Evolutionary conservation across 2,888 invertebrate genomes (phyloP), one percentile per base, ranked within the genome.

Genomic region (Drosophila conformis): DNA sequence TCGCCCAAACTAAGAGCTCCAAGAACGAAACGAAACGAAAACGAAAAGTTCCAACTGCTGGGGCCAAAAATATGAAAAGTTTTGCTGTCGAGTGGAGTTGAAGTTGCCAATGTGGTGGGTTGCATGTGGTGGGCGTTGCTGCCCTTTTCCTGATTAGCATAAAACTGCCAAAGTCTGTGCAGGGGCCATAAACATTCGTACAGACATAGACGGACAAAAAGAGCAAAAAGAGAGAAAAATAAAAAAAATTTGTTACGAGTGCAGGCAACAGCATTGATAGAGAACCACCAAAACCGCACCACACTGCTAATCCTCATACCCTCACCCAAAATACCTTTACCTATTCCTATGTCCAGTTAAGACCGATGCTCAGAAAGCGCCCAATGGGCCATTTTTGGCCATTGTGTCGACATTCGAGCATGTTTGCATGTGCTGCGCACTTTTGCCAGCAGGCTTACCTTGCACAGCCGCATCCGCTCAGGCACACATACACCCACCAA

Each of bases 121-220:
- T 69, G 72, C 49, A 68, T 52, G 73, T 69, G 66, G 40, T 65
- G 64, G 68, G 65, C 66, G 69, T 72, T 62, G 72, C 56, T 65
- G 78, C 71, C 38, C 69, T 81, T 87, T 89, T 83, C 80, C 80
- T 90, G 87, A 87, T 87, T 87, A 87, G 87, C 87, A 87, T 90
- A 86, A 87, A 90, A 86, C 77, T 87, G 83, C 79, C 88, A 83
- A 90, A 90, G 90, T 86, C 83, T 85, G 76, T 78, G 76, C 72
- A 60, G 66, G 69, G 82, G 57, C 67, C 62, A 83, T 81, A 84
- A 83, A 83, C 73, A 79, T 85, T 77, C 77, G 59, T 63, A 71
- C 58, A 70, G 54, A 79, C 70, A 82, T 52, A 60, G 54, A 25
- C 27, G 36, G 36, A 36, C 54, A 10, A 33, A 33, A 33, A 33